Evolutionary conservation across 2,797 vertebrate genomes (phyloP), one percentile per base, ranked within the genome.

Genomic region (Rhinichthys osculus): DNA sequence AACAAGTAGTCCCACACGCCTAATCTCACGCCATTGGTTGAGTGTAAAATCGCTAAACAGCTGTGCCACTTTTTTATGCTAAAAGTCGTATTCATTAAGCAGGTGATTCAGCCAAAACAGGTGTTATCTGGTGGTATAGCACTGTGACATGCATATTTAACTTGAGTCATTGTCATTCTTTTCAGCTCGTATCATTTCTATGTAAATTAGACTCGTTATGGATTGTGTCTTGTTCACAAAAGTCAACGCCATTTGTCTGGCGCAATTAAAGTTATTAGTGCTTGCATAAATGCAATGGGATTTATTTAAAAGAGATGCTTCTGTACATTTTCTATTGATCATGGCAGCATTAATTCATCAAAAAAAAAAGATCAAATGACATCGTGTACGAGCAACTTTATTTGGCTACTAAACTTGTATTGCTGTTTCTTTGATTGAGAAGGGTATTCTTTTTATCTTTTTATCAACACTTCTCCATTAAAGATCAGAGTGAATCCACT

Each of bases 141-240:
- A 57, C 74, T 62, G 35, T 5, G 14, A 57, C 54, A 59, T 40
- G 76, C 76, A 59, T 59, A 59, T 59, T 38, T 78, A 16, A 78
- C 38, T 16, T 38, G 50, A 38, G 33, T 11, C 33, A 57, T 78
- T 40, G 33, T 40, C 74, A 78, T 40, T 57, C 74, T 57, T 57
- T 77, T 57, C 50, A 77, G 50, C 50, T 38, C 11, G 14, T 77
- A 38, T 77, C 11, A 23, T 57, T 57, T 77, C 72, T 33, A 74
- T 74, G 13, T 57, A 77, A 38, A 77, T 77, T n/a, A 77, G 19
- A 52, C 19, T 57, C 50, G 42, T 78, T 42, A 62, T 42, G 57
- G 54, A 78, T 78, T 62, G 76, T 62, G 35, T 42, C 23, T 62
- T 40, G n/a, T 62, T 62, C 57, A 78, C n/a, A 42, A 42, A 78